phyloP scores from a whole-genome alignment of 2,888 invertebrate species.

The Lottia scabra region DNA sequence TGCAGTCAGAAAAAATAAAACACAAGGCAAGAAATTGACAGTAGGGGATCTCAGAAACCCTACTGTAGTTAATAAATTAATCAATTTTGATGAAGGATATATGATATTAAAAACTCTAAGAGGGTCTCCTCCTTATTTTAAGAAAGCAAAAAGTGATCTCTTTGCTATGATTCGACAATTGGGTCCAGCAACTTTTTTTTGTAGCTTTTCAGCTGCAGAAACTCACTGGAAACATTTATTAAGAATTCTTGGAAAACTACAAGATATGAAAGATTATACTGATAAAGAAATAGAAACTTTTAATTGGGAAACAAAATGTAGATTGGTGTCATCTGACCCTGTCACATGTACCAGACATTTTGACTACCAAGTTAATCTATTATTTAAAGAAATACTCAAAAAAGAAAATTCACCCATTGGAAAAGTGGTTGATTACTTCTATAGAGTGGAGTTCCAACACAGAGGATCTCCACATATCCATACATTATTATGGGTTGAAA shows the following conservation, averaged over 20 bases:
- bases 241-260: constrained; percentile 10
- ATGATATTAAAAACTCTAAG: constrained; percentile 22
- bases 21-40: not conserved
- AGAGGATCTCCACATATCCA: constrained; percentile 45
- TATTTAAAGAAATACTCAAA: constrained; percentile 26
- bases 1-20: not conserved
- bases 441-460: constrained; percentile 41
- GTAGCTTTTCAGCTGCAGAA: constrained; percentile 35
- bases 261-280: constrained; percentile 24
- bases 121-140: constrained; percentile 10
- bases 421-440: constrained; percentile 35
- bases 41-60: not conserved
- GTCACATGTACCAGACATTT: constrained; percentile 44
- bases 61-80: not conserved
- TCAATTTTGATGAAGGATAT: constrained; percentile 17
- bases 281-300: constrained; percentile 19
- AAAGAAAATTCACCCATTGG: constrained; percentile 30
- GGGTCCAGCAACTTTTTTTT: constrained; percentile 33
- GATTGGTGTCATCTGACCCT: constrained; percentile 37
- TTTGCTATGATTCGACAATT: constrained; percentile 41
- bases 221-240: constrained; percentile 21
- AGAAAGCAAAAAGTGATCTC: constrained; percentile 21
- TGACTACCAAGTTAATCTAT: constrained; percentile 34
- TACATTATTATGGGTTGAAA: constrained; percentile 35
- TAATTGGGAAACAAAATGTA: constrained; percentile 35